Conservation (phyloP, 2,888 invertebrate genomes). For the Ceramica pisi region DNA sequence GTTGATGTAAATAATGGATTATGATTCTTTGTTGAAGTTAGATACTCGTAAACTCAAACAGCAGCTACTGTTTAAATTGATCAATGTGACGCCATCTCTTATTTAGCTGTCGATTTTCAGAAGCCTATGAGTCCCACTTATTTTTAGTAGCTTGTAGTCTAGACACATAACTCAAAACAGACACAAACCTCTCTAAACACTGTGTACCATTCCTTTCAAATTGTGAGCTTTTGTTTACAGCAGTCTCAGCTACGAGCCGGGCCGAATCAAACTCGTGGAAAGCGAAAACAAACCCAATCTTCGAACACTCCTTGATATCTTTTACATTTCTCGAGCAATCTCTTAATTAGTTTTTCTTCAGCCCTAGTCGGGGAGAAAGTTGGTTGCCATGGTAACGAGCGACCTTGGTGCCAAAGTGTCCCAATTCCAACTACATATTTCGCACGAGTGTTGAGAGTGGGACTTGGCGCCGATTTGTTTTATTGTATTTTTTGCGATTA, state of each 20-base stretch:
- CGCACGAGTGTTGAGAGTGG: slow-evolving; percentile 22
- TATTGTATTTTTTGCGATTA: slow-evolving; percentile 52
- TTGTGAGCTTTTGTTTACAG: slow-evolving; percentile 46
- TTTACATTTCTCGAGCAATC: slow-evolving; percentile 8
- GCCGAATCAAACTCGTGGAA: slow-evolving; percentile 6
- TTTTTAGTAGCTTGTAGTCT: slow-evolving; percentile 24
- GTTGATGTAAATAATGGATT: slow-evolving; percentile 36
- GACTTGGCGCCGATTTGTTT: slow-evolving; percentile 55
- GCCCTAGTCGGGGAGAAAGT: slow-evolving; percentile 2
- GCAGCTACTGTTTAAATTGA: slow-evolving; percentile 3
- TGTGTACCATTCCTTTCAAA: slow-evolving; percentile 38
- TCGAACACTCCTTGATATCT: neutral
- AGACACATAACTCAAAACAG: slow-evolving; percentile 51
- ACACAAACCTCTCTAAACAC: slow-evolving; percentile 26
- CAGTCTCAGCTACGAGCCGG: slow-evolving; percentile 8
- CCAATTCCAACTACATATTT: slow-evolving; percentile 50
- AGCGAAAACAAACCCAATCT: slow-evolving; percentile 14
- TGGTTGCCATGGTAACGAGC: slow-evolving; percentile 37
- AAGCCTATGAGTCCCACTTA: slow-evolving; percentile 21
- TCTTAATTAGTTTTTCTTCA: slow-evolving; percentile 20
- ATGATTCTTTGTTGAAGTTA: slow-evolving; percentile 19
- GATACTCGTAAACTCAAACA: slow-evolving; percentile 3
- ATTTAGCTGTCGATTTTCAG: slow-evolving; percentile 23
- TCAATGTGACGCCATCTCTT: slow-evolving; percentile 8
- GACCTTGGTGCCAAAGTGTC: slow-evolving; percentile 43